Conservation (phyloP, 2,113 vertebrate species). For the human (Homo sapiens) region DNA sequence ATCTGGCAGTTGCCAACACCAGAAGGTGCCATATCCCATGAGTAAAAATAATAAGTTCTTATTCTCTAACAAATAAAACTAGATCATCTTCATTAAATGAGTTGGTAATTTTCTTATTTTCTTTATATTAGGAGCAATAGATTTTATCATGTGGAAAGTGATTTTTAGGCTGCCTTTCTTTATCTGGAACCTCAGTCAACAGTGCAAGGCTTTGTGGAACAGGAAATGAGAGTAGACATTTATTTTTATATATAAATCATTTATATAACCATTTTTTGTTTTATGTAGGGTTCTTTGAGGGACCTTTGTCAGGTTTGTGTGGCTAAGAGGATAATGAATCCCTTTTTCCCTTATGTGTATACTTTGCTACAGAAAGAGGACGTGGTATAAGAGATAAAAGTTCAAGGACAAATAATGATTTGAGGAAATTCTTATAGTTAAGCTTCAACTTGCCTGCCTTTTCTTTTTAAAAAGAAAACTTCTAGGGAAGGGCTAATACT, state of each 20-base stretch:
- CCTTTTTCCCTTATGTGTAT: not conserved
- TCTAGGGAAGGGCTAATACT: not conserved
- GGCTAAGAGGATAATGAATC: constrained; percentile 15
- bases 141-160: not conserved
- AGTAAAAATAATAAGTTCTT: constrained; percentile 61
- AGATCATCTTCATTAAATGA: constrained; percentile 64
- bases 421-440: constrained; percentile 50
- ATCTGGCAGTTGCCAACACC: constrained; percentile 34
- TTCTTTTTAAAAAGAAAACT: constrained; percentile 21
- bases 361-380: constrained; percentile 53
- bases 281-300: constrained; percentile 1
- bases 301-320: not conserved
- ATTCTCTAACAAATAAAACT: constrained; percentile 68
- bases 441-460: constrained; percentile 16
- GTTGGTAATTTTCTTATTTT: constrained; percentile 43
- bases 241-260: constrained; percentile 58
- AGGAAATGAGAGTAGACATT: not conserved
- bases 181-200: not conserved
- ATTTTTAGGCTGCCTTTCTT: not conserved
- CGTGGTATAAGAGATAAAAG: constrained; percentile 19
- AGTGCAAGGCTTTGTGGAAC: not conserved
- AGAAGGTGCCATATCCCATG: constrained; percentile 23
- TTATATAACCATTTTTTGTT: constrained; percentile 40
- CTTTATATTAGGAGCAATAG: not conserved
- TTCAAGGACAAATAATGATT: constrained; percentile 56